Conservation (phyloP, 1,140 invertebrate species). For the Lepidurus apus region DNA sequence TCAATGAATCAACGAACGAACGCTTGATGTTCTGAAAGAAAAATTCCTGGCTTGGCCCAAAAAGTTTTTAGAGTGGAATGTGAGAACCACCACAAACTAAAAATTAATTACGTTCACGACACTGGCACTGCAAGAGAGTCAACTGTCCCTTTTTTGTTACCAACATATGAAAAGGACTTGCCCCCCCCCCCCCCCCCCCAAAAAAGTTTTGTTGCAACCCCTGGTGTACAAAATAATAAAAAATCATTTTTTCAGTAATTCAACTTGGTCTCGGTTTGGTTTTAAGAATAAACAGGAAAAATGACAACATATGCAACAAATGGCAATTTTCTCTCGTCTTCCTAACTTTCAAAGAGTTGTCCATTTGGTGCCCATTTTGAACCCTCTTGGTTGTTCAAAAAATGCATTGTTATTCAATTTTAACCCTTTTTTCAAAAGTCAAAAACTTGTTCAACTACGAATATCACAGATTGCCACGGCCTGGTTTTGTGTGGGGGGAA, state of each 20-base stretch:
- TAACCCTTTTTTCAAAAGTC: background rate
- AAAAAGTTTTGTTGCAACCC: background rate
- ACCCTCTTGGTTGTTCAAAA: background rate
- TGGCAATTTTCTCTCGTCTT: background rate
- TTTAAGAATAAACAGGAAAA: background rate
- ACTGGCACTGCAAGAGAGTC: background rate
- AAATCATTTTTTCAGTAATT: background rate
- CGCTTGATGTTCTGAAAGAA: background rate
- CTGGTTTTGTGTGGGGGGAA: constrained; percentile 8
- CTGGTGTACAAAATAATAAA: background rate
- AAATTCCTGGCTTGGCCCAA: background rate
- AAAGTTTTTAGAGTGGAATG: background rate
- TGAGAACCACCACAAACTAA: background rate
- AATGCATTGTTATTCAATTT: background rate
- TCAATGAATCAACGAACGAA: too few species aligned
- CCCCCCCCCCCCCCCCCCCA: background rate
- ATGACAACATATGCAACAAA: background rate
- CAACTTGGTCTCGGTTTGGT: constrained; percentile 3
- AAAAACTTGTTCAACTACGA: constrained; percentile 9
- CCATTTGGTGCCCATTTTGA: background rate
- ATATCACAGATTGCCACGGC: constrained; percentile 1
- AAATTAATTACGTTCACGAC: too few species aligned
- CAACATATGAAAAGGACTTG: background rate
- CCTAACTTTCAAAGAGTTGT: background rate
- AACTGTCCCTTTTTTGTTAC: background rate